Base-by-base conservation (phyloP, 2,888 invertebrate genomes). In the Clanis bilineata region DNA sequence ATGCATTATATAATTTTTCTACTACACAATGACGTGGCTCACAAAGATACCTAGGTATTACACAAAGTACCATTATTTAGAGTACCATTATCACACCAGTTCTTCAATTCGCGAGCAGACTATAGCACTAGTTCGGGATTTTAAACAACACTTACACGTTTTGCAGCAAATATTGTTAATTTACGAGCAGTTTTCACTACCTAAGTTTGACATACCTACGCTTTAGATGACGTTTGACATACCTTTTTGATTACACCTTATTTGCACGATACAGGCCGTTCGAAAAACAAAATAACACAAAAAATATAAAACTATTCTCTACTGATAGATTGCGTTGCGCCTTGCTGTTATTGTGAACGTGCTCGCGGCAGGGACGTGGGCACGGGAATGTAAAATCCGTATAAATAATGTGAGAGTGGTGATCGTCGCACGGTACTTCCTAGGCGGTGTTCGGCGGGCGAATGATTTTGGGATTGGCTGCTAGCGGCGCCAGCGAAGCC, bases 391-490 rank as follows among this genome's bases (percentile, higher is more conserved):
- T 56, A 4, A 39, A 56, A 39, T 10, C 38, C 15, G 36, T 47
- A 38, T 5, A 47, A n/a, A 41, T 36, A 45, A 38, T 38, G 36
- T n/a, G n/a, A 44, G n/a, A 57, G 18, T 15, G 23, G 55, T 57
- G 45, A 59, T 51, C 60, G 57, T 62, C 59, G 63, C 41, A 60
- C 69, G 64, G 64, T 57, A 63, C 39, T 57, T 51, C 54, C 32
- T 47, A 32, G 55, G 64, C 73, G 64, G 65, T 69, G 72, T 71
- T 69, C 68, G 70, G 57, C 68, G 65, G 76, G 63, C 72, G 80
- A 83, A 79, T 83, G 79, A 74, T 62, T 57, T 65, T 67, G 60
- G 65, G 69, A 65, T 65, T 68, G 62, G 64, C 57, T 64, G 68
- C 69, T 64, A 67, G 63, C 65, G 65, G 61, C 64, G 68, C 62